Evolutionary conservation across 2,888 invertebrate genomes (phyloP).

Genomic region (Drosophila eohydei): DNA sequence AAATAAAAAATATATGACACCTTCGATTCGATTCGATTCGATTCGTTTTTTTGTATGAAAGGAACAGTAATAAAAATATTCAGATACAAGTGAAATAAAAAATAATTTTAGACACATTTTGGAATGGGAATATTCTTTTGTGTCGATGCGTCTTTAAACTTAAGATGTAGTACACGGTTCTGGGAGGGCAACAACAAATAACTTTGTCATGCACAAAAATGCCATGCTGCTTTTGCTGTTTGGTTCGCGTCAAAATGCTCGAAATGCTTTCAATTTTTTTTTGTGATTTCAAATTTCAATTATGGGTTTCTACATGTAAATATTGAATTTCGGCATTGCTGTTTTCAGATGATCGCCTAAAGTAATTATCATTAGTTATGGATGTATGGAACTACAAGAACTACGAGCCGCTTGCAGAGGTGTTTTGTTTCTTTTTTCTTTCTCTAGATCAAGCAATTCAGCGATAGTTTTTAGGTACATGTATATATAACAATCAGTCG

Average conservation of each 20-base stretch:
- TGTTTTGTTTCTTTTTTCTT: background rate
- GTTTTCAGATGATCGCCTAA: constrained; percentile 23
- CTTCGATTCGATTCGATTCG: constrained; percentile 18
- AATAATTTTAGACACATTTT: constrained; percentile 1
- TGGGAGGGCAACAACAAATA: constrained; percentile 42
- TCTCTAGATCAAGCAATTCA: constrained; percentile 38
- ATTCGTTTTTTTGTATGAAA: constrained; percentile 9
- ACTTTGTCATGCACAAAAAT: constrained; percentile 83
- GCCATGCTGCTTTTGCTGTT: constrained; percentile 76
- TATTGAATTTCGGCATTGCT: constrained; percentile 23
- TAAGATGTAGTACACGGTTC: constrained; percentile 23
- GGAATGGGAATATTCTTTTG: background rate
- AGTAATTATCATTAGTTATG: background rate
- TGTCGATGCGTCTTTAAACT: constrained; percentile 37
- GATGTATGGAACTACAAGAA: constrained; percentile 28
- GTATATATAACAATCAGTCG: constrained; percentile 25
- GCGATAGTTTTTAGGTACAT: constrained; percentile 16
- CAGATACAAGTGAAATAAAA: background rate
- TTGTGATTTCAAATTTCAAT: constrained; percentile 30
- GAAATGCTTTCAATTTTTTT: constrained; percentile 19
- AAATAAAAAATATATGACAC: background rate
- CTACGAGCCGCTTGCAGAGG: constrained; percentile 25
- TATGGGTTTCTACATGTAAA: constrained; percentile 47
- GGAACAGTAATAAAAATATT: background rate
- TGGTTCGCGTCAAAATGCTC: constrained; percentile 35